Base-by-base conservation (phyloP, 1,140 invertebrate genomes). In the Ceratosolen fusciceps region DNA sequence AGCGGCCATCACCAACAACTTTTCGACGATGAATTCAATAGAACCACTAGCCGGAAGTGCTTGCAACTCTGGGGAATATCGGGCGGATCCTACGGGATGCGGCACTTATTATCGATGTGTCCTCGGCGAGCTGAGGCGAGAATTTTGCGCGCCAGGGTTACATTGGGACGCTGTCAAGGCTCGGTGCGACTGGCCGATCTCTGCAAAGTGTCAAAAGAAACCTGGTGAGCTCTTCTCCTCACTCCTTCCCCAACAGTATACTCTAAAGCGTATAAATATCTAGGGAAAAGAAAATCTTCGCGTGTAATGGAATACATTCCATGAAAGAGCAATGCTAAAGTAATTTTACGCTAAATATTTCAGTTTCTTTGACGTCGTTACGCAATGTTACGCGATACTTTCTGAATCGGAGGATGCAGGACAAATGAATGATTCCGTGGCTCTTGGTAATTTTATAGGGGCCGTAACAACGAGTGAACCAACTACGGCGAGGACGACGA, bases 161-260 rank as follows among this genome's bases (percentile, higher is more conserved):
- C 95, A 96, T 84, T 97, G 95, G 95, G 95, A 96, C 83, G 86
- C 88, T 12, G 85, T 88, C 4, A 89, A 89, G 21, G 90, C 91
- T n/a, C 89, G 93, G 10, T 97, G 96, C 82, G 96, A 97, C 84
- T 96, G 95, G 95, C 95, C 95, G 2, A 89, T 89, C 24, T 90
- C 90, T 19, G 95, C 94, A 0, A 93, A 94, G 83, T 96, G 96
- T 84, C 89, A 90, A 83, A 85, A 87, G 81, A 75, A 65, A 60
- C 34, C 79, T 81, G 80, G 87, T 88, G 82, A 81, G 65, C 58
- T n/a, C n/a, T n/a, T n/a, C n/a, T n/a, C n/a, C n/a, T n/a, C n/a
- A n/a, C n/a, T n/a, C n/a, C n/a, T n/a, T n/a, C n/a, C n/a, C n/a
- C n/a, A n/a, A n/a, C n/a, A n/a, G n/a, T n/a, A n/a, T n/a, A n/a